phyloP scores from a whole-genome alignment of 2,113 vertebrate genomes.

The Hystrix cristata region DNA sequence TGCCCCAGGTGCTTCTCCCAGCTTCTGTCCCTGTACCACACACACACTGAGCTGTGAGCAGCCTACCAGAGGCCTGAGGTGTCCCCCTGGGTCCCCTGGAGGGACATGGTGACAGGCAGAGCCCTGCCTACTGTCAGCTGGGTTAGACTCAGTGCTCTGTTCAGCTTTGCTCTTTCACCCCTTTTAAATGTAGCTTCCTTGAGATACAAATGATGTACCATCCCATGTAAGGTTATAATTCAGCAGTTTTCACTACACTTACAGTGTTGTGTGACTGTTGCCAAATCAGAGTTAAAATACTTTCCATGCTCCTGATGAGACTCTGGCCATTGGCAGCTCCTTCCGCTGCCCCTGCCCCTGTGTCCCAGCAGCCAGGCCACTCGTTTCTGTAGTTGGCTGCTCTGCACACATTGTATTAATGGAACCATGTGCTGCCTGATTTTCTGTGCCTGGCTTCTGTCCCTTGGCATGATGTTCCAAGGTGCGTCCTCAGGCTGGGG shows the following conservation, averaged over 20 bases:
- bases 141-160: background rate
- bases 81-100: background rate
- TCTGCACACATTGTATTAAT: rapidly evolving
- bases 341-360: rapidly evolving
- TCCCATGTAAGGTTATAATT: rapidly evolving
- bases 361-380: background rate
- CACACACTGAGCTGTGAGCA: background rate
- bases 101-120: background rate
- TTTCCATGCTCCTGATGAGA: background rate
- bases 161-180: rapidly evolving
- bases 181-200: background rate
- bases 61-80: background rate
- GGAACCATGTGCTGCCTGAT: rapidly evolving
- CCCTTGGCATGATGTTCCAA: background rate
- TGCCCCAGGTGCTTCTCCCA: background rate
- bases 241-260: rapidly evolving
- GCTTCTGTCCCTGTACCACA: background rate
- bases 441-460: too few relatives aligned
- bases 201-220: rapidly evolving
- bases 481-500: too few relatives aligned
- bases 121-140: background rate
- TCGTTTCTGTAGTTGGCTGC: background rate
- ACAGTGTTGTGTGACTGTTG: rapidly evolving
- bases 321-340: rapidly evolving
- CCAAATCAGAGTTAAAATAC: rapidly evolving